A percentile compares a stretch with the other conserved stretches of the same genome.
Evolutionary conservation across 1,140 invertebrate species (phyloP).

Genomic region (Liolophura sinensis): DNA sequence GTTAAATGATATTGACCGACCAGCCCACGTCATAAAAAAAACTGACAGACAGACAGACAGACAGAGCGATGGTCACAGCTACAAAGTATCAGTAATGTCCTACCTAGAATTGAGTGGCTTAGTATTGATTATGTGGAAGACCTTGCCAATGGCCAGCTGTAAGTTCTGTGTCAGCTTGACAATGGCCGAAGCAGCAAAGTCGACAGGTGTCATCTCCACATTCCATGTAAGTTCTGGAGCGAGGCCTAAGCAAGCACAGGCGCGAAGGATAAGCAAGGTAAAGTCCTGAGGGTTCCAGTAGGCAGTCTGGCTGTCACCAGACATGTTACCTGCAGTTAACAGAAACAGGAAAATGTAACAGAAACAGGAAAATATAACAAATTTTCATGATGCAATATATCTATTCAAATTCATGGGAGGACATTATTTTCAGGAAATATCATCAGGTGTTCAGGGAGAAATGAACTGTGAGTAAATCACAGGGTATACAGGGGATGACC

Average conservation of each 20-base stretch:
- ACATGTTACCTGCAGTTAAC: constrained; percentile 48
- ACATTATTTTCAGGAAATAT: no score
- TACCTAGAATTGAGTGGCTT: constrained; percentile 48
- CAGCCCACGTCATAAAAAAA: no score
- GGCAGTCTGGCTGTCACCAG: constrained; percentile 39
- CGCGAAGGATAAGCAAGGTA: constrained; percentile 60
- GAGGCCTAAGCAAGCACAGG: constrained; percentile 49
- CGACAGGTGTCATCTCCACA: constrained; percentile 64
- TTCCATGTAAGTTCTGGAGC: constrained; percentile 61
- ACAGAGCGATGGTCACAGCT: background rate
- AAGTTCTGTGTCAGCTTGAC: constrained; percentile 54
- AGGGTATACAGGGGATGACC: no score
- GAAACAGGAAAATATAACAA: no score
- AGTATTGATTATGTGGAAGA: constrained; percentile 58
- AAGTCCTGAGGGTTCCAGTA: constrained; percentile 63
- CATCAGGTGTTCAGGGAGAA: no score
- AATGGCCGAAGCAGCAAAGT: constrained; percentile 61
- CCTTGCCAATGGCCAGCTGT: constrained; percentile 55
- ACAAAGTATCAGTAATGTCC: background rate
- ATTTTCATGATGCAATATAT: no score
- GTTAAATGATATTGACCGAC: no score
- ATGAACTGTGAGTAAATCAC: no score
- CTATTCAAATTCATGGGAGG: no score
- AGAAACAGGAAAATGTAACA: background rate
- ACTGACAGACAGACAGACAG: background rate